Evolutionary conservation across 1,140 invertebrate species (phyloP), one percentile per base, ranked within the genome.

Genomic region (Zaprionus ornatus): DNA sequence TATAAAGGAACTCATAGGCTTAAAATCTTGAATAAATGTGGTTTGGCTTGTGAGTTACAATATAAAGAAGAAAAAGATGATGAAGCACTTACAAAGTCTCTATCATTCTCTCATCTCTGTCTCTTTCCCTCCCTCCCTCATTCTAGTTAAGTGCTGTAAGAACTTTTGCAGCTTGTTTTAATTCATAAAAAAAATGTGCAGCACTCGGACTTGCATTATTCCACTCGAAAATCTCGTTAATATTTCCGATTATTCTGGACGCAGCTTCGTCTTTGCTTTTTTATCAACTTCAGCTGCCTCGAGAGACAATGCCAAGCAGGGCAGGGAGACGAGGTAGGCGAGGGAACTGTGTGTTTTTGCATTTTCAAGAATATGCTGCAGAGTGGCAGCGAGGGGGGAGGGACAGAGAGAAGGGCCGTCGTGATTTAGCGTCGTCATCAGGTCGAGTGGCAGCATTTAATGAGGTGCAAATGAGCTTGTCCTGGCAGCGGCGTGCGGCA

Each of bases 391-490:
- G n/a, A 12, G 23, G 6, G 15, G 35, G 1, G 9, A 1, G 63
- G n/a, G n/a, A 0, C n/a, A 4, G 6, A 17, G n/a, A 45, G 40
- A 56, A n/a, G 21, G 50, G 23, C 12, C 67, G 63, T 64, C 70
- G 74, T 84, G 81, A 78, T 86, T 84, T 81, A 59, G 71, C 71
- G 75, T 78, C 70, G 70, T 74, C 85, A 84, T 88, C 80, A 80
- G 85, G 85, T 88, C 84, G 84, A 90, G 84, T 90, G 84, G 83
- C 87, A 82, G 88, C 79, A 91, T 91, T 88, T 91, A 91, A 91
- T 91, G 87, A 91, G 87, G 88, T 91, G 87, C 87, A 91, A 91
- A 91, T 91, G 87, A 91, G 87, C 83, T 91, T 91, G 83, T 91
- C 70, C 63, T 74, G 74, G 77, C 79, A 85, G 52, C 70, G 68